Evolutionary conservation across 2,797 vertebrate species (phyloP).

Genomic region (Notolabrus celidotus): DNA sequence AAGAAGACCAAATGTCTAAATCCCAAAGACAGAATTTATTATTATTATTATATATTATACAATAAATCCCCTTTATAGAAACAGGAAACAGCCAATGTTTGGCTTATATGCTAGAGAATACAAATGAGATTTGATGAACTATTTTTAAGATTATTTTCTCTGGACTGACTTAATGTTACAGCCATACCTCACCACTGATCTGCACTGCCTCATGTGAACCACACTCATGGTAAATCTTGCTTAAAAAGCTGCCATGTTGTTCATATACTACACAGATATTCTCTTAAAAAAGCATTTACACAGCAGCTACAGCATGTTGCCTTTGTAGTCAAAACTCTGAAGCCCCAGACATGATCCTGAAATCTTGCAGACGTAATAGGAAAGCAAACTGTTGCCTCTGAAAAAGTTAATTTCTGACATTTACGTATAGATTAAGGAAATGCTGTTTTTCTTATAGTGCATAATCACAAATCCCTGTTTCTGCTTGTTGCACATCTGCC

Average conservation of each 20-base stretch:
- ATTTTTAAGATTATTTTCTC: background rate
- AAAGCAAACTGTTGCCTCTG: background rate
- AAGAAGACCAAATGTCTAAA: background rate
- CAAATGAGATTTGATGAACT: background rate
- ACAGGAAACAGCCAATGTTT: background rate
- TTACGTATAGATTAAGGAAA: slow-evolving; percentile 49
- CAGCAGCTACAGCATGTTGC: background rate
- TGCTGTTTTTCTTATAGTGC: slow-evolving; percentile 14
- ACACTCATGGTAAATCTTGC: background rate
- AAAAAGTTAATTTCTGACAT: slow-evolving; percentile 15
- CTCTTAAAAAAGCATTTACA: background rate
- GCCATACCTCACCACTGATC: background rate
- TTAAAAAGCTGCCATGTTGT: background rate
- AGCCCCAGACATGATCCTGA: background rate
- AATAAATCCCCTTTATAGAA: background rate
- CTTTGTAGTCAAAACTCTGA: slow-evolving; percentile 5
- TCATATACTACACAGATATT: slow-evolving; percentile 2
- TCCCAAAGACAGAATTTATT: background rate
- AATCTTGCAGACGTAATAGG: background rate
- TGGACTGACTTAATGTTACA: background rate
- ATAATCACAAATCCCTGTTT: slow-evolving; percentile 8
- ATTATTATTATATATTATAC: background rate
- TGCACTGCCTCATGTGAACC: background rate
- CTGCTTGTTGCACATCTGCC: slow-evolving; percentile 52
- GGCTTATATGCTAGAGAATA: background rate